Base-by-base conservation (phyloP, 2,797 vertebrate genomes). In the Diglossa cyanea region DNA sequence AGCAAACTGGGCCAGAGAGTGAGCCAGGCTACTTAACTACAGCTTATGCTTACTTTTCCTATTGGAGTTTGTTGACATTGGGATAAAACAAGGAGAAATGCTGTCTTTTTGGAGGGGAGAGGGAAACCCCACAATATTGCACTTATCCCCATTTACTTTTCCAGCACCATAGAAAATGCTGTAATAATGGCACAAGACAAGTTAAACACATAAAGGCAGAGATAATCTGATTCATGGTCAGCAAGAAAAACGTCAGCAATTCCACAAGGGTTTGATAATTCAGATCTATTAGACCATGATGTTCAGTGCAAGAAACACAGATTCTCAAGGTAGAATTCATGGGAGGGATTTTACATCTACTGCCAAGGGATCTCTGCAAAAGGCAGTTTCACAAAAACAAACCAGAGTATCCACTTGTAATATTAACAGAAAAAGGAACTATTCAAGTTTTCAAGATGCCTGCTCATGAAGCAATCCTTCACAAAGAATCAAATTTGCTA, bases 151-250 rank as follows among this genome's bases (percentile, higher is more conserved):
- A 3, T 54, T 71, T 31, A 9, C 21, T 75, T 78, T 77, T 58
- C 47, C 28, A 40, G 6, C 16, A 37, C 28, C 4, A 1, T 17
- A 65, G 30, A 77, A 93, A 86, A 68, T 58, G 11, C 26, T 89
- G 8, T 17, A 48, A 65, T 80, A 84, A 51, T 33, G 8, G 21
- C 23, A 44, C 10, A 20, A 42, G 23, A 26, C 1, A 2, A 31
- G 12, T 54, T 54, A 76, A 75, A 54, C 40, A 48, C 20, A 8
- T 31, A 51, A 63, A 63, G 23, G 9, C 7, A 75, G 48, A 83
- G 28, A 72, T 9, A 60, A 60, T 4, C 3, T 1, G 0, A 50
- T 37, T 62, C 13, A 9, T 19, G 4, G 4, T 68, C 13, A 18
- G 9, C 23, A 72, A 87, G 24, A 51, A 20, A 66, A 66, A 39